Evolutionary conservation across 2,888 invertebrate genomes (phyloP), one percentile per base, ranked within the genome.

Genomic region (Apoda limacodes): DNA sequence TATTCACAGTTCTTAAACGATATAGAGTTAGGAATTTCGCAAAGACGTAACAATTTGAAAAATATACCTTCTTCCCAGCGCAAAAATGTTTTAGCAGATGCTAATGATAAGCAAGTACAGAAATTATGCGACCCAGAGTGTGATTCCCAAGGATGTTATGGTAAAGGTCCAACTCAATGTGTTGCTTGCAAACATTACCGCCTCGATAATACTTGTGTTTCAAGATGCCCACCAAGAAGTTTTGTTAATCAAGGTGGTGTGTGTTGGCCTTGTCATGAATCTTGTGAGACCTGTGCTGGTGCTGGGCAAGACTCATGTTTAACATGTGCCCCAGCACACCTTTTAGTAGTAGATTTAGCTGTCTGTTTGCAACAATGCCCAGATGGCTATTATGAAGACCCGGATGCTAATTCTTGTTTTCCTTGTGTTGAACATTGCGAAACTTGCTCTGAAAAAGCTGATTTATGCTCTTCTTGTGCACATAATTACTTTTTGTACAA

Each of bases 381-480:
- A 0, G 92, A 93, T 52, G 92, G 93, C 22, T 95, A 93, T 60
- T 94, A 88, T 56, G 90, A 92, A 78, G 90, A 90, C 58, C 81
- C 84, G 10, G 87, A 87, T 39, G 87, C 90, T 34, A 87, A 86
- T 52, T 90, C 92, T 1, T 95, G 95, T 61, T 88, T 90, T 26
- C 90, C 93, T 2, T 95, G 95, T 60, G 90, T 90, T 32, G 89
- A 92, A 13, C 93, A 93, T 60, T 93, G 95, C 56, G 91, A 89
- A 26, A 90, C 90, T 33, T 94, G 94, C 50, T 88, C 90, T 43
- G 90, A 92, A 51, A 86, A 89, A 39, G 90, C 93, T 2, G 90
- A 92, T 55, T 87, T 88, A 64, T 95, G 95, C 57, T 89, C 90
- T 9, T 91, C 90, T 39, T 95, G 95, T 60, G 90, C 92, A 50